Conservation (phyloP, 1,140 invertebrate species). For the Psilanteris sp. region DNA sequence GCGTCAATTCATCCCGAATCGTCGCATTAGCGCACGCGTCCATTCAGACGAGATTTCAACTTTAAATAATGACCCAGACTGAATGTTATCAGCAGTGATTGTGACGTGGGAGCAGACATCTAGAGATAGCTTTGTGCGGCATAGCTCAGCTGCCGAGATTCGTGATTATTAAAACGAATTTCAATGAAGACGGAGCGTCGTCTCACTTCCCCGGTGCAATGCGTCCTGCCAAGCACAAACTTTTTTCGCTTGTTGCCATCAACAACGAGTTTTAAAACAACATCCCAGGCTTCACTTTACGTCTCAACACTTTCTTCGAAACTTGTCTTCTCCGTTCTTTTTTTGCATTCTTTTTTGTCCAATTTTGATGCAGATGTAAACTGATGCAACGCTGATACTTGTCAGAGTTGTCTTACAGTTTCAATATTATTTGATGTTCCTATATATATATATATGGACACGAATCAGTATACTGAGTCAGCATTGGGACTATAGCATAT, state of each 20-base stretch:
- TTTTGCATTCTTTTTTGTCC: neutral
- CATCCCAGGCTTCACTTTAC: slow-evolving; percentile 12
- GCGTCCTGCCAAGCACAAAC: neutral
- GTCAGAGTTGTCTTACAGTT: too few relatives aligned
- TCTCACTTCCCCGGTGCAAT: neutral
- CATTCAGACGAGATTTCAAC: slow-evolving; percentile 50
- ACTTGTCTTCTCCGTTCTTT: neutral
- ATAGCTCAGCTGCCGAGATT: slow-evolving; percentile 37
- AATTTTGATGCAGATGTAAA: slow-evolving; percentile 1
- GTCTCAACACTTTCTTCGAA: slow-evolving; percentile 2
- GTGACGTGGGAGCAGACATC: slow-evolving; percentile 54
- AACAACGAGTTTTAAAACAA: slow-evolving; percentile 30
- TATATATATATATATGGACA: too few relatives aligned
- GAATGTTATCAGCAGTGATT: slow-evolving; percentile 65
- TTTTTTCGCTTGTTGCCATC: slow-evolving; percentile 18
- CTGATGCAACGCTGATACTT: too few relatives aligned
- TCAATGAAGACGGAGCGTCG: slow-evolving; percentile 35
- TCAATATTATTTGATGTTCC: too few relatives aligned
- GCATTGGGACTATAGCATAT: too few relatives aligned
- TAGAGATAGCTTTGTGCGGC: slow-evolving; percentile 60
- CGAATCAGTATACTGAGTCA: too few relatives aligned
- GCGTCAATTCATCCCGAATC: slow-evolving; percentile 37
- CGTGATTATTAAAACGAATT: slow-evolving; percentile 59
- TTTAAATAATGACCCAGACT: slow-evolving; percentile 63
- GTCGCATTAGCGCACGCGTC: slow-evolving; percentile 46